Evolutionary conservation across 2,113 vertebrate genomes (phyloP).

Genomic region (Eptatretus burgeri): DNA sequence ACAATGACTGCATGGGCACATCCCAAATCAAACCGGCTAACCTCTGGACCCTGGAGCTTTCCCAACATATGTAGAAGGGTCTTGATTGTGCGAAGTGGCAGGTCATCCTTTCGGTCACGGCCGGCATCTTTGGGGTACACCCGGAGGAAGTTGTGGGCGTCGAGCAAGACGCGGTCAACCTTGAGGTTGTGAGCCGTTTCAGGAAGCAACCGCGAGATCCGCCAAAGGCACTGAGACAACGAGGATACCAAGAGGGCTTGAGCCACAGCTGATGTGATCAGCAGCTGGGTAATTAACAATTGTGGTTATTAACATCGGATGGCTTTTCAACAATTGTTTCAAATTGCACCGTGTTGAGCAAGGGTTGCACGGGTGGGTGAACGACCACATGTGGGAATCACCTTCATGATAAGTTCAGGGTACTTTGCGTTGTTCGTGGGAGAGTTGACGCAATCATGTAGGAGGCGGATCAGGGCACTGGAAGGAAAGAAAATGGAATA

Average conservation of each 20-base stretch:
- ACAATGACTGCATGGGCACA: no score
- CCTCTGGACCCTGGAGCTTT: conserved; percentile 66
- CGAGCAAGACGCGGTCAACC: conserved; percentile 63
- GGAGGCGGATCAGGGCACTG: conserved; percentile 66
- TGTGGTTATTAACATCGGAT: no score
- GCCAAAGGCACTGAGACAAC: conserved; percentile 60
- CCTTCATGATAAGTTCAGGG: conserved; percentile 92
- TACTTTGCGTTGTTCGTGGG: conserved; percentile 48
- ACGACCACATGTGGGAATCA: conserved; percentile 13
- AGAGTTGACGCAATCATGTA: conserved; percentile 66
- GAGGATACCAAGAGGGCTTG: no score
- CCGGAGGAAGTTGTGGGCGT: conserved; percentile 89
- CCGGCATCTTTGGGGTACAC: conserved; percentile 87
- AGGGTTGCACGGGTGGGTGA: no score
- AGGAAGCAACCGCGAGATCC: conserved; percentile 73
- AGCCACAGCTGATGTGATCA: no score
- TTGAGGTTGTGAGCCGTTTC: conserved; percentile 68
- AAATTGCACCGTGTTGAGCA: no score
- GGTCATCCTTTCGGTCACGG: conserved; percentile 69
- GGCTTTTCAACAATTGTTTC: no score
- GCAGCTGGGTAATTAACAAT: no score
- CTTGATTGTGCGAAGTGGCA: conserved; percentile 72
- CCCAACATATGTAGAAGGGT: conserved; percentile 67
- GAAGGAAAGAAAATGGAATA: conserved; percentile 10
- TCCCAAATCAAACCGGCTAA: conserved; percentile 12